Evolutionary conservation across 2,888 invertebrate species (phyloP).

Genomic region (Brachynemurus nebulosus): DNA sequence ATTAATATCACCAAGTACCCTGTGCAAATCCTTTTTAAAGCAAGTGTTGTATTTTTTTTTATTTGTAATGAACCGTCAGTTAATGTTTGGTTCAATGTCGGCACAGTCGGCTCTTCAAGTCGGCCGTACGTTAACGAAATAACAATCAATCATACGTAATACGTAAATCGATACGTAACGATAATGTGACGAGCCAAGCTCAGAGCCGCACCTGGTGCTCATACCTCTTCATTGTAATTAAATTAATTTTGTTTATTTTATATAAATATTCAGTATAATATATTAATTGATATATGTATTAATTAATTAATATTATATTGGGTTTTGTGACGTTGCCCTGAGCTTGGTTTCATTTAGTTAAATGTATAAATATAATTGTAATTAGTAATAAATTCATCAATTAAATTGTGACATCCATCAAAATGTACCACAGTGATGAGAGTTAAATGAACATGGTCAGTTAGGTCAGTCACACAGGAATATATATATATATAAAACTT

Average conservation of each 20-base stretch:
- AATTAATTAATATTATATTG: too few species aligned
- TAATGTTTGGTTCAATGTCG: not conserved
- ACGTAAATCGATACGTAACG: not conserved
- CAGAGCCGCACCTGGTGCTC: not conserved
- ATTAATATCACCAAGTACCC: conserved; percentile 38
- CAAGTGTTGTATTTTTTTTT: conserved; percentile 26
- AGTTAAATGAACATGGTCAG: too few species aligned
- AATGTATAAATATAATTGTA: not conserved
- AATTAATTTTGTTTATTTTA: too few species aligned
- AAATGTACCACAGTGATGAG: too few species aligned
- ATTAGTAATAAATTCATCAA: conserved; percentile 1
- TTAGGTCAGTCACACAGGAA: too few species aligned
- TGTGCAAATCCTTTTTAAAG: conserved; percentile 37
- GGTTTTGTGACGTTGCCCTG: not conserved
- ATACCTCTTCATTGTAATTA: too few species aligned
- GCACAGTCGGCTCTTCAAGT: not conserved
- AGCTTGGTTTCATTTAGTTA: not conserved
- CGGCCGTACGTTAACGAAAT: not conserved
- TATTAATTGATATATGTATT: too few species aligned
- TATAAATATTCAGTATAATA: too few species aligned
- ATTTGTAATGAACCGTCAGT: not conserved
- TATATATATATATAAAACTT: conserved; percentile 2
- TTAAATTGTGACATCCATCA: too few species aligned
- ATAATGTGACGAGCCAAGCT: not conserved
- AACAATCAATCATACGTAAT: not conserved